Percentiles rank a stretch among this genome's conserved stretches.
Evolutionary conservation across 2,888 invertebrate species (phyloP).

Genomic region (Megastigmus dorsalis): DNA sequence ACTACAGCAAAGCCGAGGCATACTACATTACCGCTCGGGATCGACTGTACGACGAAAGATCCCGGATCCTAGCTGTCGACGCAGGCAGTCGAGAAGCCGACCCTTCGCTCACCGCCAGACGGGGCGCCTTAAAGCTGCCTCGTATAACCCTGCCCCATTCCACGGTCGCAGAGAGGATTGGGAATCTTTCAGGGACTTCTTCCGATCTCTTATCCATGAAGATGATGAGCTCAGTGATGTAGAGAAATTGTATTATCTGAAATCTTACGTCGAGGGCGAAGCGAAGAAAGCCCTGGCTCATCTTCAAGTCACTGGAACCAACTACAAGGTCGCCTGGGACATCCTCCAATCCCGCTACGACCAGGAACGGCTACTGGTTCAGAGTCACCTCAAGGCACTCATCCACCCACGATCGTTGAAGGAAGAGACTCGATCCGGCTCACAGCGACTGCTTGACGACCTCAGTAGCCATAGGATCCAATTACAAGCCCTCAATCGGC

Average conservation of each 20-base stretch:
- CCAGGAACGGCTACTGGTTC: background rate
- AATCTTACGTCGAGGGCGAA: background rate
- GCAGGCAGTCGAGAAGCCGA: background rate
- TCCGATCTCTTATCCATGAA: background rate
- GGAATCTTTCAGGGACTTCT: background rate
- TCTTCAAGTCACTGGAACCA: background rate
- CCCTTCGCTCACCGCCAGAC: background rate
- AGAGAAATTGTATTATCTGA: background rate
- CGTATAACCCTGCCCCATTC: background rate
- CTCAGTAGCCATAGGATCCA: background rate
- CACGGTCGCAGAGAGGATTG: background rate
- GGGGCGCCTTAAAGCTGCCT: background rate
- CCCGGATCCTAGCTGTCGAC: background rate
- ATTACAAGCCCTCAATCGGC: background rate
- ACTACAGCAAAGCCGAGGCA: background rate
- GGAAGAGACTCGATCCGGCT: background rate
- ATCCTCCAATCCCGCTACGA: background rate
- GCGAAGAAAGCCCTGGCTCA: background rate
- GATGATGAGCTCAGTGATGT: background rate
- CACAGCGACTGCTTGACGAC: background rate
- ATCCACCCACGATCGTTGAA: background rate
- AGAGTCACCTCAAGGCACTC: background rate
- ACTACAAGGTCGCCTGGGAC: background rate
- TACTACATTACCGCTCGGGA: background rate
- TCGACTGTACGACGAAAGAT: background rate